Conservation (phyloP, 2,888 invertebrate species). For the Sinohyriopsis cumingii region DNA sequence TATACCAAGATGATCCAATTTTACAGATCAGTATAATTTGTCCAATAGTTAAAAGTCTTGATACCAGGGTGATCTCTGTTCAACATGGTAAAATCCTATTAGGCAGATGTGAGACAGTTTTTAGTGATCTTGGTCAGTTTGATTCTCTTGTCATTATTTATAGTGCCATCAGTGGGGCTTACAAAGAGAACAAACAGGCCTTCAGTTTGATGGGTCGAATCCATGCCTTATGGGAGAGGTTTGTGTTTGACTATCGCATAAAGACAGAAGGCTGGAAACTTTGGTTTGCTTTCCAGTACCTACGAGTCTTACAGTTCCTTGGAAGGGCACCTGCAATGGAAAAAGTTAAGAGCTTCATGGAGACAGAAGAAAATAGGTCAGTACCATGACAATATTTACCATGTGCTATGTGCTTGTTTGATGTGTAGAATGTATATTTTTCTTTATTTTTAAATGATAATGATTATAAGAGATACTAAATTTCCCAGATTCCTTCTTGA, state of each 20-base stretch:
- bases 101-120: too few relatives aligned
- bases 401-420: not conserved
- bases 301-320: conserved; percentile 53
- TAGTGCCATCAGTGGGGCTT: conserved; percentile 63
- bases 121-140: too few relatives aligned
- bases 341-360: conserved; percentile 51
- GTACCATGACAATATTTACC: not conserved
- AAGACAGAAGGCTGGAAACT: conserved; percentile 52
- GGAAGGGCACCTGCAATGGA: conserved; percentile 57
- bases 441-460: not conserved
- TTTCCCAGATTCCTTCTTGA: too few relatives aligned
- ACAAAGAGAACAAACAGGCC: conserved; percentile 40
- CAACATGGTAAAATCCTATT: too few relatives aligned
- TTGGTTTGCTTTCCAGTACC: conserved; percentile 48
- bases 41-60: too few relatives aligned
- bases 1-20: too few relatives aligned
- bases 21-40: too few relatives aligned
- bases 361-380: conserved; percentile 56
- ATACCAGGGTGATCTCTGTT: too few relatives aligned
- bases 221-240: conserved; percentile 55
- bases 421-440: not conserved
- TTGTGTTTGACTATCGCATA: conserved; percentile 57
- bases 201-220: conserved; percentile 37
- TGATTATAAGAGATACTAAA: not conserved
- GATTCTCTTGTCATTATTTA: conserved; percentile 9